phyloP scores from a whole-genome alignment of 1,140 invertebrate genomes.

The Drosophila obscura region DNA sequence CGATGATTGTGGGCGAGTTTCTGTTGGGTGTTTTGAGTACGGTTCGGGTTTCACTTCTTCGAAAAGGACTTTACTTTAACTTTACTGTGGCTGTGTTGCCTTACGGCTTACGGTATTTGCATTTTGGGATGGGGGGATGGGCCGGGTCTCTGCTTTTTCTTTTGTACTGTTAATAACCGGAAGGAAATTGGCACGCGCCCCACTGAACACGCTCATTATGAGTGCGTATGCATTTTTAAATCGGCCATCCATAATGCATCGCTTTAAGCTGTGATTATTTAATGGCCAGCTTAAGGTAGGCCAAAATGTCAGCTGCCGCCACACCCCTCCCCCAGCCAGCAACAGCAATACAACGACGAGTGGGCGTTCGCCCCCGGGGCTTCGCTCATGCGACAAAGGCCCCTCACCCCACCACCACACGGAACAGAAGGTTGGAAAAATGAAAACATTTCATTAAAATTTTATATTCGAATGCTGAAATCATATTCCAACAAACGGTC shows the following conservation, averaged over 20 bases:
- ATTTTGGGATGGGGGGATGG: not conserved
- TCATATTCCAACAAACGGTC: slow-evolving; percentile 46
- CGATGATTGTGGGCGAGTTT: slow-evolving; percentile 72
- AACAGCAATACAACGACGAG: too few relatives aligned
- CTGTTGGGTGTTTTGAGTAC: not conserved
- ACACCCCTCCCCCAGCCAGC: too few relatives aligned
- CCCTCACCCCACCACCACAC: not conserved
- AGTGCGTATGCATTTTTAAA: slow-evolving; percentile 46
- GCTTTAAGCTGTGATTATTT: slow-evolving; percentile 64
- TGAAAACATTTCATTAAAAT: slow-evolving; percentile 69
- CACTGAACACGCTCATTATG: slow-evolving; percentile 51
- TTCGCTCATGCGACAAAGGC: slow-evolving; percentile 2
- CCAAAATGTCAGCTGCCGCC: slow-evolving; percentile 36
- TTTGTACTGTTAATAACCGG: slow-evolving; percentile 48
- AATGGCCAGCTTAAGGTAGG: slow-evolving; percentile 57
- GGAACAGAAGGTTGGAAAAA: slow-evolving; percentile 17
- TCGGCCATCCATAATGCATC: slow-evolving; percentile 56
- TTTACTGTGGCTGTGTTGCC: not conserved
- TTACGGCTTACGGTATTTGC: slow-evolving; percentile 15
- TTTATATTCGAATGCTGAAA: slow-evolving; percentile 61
- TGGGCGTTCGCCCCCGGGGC: not conserved
- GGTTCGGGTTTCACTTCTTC: not conserved
- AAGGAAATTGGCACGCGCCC: slow-evolving; percentile 37
- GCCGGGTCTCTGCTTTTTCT: not conserved
- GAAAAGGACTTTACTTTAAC: not conserved